Conservation (phyloP, 2,888 invertebrate genomes). For the Volucella zonaria region DNA sequence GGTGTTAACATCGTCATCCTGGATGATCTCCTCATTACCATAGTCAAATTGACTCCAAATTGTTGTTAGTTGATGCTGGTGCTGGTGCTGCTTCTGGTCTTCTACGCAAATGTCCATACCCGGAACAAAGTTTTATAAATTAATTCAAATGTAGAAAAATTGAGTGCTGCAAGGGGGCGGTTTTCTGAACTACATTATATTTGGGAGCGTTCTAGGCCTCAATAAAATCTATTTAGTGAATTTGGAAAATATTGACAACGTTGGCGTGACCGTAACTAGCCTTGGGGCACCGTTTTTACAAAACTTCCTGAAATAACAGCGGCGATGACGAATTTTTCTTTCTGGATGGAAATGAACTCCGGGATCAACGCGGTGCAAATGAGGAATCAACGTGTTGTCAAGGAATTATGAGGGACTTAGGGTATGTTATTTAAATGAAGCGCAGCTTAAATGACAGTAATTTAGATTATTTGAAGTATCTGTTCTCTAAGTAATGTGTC, state of each 20-base stretch:
- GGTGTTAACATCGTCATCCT: conserved; percentile 9
- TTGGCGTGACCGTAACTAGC: conserved; percentile 18
- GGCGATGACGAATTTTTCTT: conserved; percentile 31
- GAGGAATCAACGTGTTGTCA: too few species aligned
- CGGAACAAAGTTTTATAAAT: conserved; percentile 55
- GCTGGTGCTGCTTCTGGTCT: conserved; percentile 52
- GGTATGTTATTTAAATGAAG: too few species aligned
- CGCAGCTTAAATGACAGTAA: too few species aligned
- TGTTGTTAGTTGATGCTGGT: conserved; percentile 23
- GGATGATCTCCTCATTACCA: conserved; percentile 18
- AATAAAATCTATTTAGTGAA: conserved; percentile 57
- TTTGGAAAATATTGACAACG: conserved; percentile 64
- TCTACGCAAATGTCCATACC: conserved; percentile 72
- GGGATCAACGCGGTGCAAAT: too few species aligned
- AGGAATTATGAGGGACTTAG: too few species aligned
- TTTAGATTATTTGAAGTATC: too few species aligned
- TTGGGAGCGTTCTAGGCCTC: conserved; percentile 39
- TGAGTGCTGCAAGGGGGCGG: conserved; percentile 67
- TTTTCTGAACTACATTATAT: conserved; percentile 75
- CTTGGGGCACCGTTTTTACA: not conserved
- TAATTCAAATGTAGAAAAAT: conserved; percentile 55
- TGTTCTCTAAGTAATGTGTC: too few species aligned
- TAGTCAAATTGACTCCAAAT: conserved; percentile 64
- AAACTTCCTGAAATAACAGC: conserved; percentile 40
- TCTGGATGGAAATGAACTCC: too few species aligned